These are phyloP conservation scores for Pelagia noctiluca DNA, from an alignment of 30 jellyfish, hydroid and myxozoan species.

Conservation along the genomic window DNA sequence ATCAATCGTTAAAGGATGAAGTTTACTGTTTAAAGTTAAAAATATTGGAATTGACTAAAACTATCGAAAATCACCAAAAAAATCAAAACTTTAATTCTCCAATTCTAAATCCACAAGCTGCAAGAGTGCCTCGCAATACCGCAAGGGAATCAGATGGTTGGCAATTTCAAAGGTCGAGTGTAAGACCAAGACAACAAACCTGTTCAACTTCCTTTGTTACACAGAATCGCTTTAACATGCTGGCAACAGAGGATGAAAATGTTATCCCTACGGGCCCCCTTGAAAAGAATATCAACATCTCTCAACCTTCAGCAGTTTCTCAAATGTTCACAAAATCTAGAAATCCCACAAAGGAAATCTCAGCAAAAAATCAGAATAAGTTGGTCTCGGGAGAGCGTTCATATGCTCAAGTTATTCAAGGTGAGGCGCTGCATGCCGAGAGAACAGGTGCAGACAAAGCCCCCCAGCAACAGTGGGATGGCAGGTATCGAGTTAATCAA, in stretches of 20 bases:
- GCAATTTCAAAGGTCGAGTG: not conserved
- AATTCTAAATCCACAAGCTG: not conserved
- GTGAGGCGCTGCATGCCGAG: too few species aligned
- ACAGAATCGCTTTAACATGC: not conserved
- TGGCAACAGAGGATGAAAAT: not conserved
- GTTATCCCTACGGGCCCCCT: not conserved
- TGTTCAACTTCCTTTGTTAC: too few species aligned
- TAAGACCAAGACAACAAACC: not conserved
- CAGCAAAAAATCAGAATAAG: too few species aligned
- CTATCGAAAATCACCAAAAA: not conserved
- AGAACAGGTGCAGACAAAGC: too few species aligned
- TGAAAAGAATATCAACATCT: not conserved
- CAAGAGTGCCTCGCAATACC: not conserved
- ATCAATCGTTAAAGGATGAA: not conserved
- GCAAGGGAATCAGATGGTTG: conserved; percentile 6
- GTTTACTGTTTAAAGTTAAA: not conserved
- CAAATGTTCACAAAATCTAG: not conserved
- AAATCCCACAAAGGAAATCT: not conserved
- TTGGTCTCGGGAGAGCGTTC: too few species aligned
- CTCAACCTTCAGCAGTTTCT: not conserved
- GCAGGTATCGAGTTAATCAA: too few species aligned
- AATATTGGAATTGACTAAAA: not conserved
- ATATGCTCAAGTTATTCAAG: too few species aligned
- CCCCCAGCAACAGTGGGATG: too few species aligned
- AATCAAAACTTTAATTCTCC: not conserved